Percentiles rank a stretch among this genome's conserved stretches.
Conservation (phyloP, 30 jellyfish, hydroid and myxozoan genomes). For the Pelagia noctiluca region DNA sequence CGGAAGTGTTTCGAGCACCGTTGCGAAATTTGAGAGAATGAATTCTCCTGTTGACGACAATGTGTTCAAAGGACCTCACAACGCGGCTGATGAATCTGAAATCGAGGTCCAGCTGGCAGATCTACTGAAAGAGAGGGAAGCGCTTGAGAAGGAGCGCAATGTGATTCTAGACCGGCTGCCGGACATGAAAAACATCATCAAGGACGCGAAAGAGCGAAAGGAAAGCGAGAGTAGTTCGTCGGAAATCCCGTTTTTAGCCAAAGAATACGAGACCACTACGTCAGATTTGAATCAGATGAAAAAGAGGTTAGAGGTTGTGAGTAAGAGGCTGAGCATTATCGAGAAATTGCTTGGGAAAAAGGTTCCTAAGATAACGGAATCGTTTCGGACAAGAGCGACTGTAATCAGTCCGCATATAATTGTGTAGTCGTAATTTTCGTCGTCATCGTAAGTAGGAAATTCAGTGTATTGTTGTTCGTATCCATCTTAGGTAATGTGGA, state of each 20-base stretch:
- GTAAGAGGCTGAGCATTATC: slow-evolving; percentile 57
- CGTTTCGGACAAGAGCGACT: slow-evolving; percentile 57
- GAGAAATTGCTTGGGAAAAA: slow-evolving; percentile 8
- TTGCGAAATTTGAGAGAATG: slow-evolving; percentile 44
- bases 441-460: too few species aligned
- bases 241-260: slow-evolving; percentile 24
- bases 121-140: slow-evolving; percentile 61
- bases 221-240: slow-evolving; percentile 14
- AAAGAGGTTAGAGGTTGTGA: slow-evolving; percentile 60
- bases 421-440: too few species aligned
- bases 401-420: slow-evolving; percentile 62
- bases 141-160: slow-evolving; percentile 72
- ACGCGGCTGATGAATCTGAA: slow-evolving; percentile 28
- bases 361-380: slow-evolving; percentile 25
- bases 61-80: slow-evolving; percentile 14
- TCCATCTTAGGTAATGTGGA: neutral
- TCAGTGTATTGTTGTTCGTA: too few species aligned
- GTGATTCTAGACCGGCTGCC: slow-evolving; percentile 63
- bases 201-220: slow-evolving; percentile 40
- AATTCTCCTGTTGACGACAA: slow-evolving; percentile 18
- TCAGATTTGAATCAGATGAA: slow-evolving; percentile 70
- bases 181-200: slow-evolving; percentile 44
- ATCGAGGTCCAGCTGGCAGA: slow-evolving; percentile 52
- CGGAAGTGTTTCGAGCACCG: slow-evolving; percentile 52
- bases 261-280: slow-evolving; percentile 54